A percentile compares a stretch with the other conserved stretches of the same genome.
phyloP scores from a whole-genome alignment of 2,113 vertebrate genomes.

The Dasyprocta punctata region DNA sequence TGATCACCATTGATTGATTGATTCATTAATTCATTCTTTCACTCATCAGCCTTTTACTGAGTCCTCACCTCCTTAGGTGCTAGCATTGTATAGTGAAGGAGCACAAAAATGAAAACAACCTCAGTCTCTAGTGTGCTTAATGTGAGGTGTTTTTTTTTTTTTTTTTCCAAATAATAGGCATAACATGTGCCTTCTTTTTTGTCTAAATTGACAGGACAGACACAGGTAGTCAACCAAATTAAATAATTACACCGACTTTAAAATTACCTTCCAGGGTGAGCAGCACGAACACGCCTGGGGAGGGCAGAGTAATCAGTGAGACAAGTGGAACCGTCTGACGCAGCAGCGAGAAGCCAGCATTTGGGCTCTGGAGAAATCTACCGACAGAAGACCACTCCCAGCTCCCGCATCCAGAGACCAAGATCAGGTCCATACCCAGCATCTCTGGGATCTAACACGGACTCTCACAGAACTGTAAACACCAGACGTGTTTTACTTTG shows the following conservation, averaged over 20 bases:
- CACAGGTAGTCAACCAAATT: background rate
- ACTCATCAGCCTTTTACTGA: background rate
- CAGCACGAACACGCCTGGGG: too few species aligned
- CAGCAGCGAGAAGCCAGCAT: too few species aligned
- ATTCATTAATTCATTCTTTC: background rate
- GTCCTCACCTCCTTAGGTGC: background rate
- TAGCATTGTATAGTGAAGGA: background rate
- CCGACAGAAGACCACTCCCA: too few species aligned
- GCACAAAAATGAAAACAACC: background rate
- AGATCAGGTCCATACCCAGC: too few species aligned
- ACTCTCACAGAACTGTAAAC: too few species aligned
- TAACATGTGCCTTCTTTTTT: background rate
- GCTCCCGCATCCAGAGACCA: too few species aligned
- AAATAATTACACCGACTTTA: background rate
- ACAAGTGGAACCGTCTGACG: too few species aligned
- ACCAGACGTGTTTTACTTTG: too few species aligned
- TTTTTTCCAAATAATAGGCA: background rate
- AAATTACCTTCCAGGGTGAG: background rate
- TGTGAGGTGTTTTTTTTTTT: background rate
- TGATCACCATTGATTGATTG: background rate
- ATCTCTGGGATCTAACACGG: too few species aligned
- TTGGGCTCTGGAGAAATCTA: too few species aligned
- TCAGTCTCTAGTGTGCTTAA: background rate
- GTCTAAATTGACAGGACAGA: background rate
- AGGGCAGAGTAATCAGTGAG: too few species aligned